These are phyloP conservation scores for Henricia sp. DNA, from an alignment of 53 echinoderm and acorn worm species.

Conservation along the genomic window DNA sequence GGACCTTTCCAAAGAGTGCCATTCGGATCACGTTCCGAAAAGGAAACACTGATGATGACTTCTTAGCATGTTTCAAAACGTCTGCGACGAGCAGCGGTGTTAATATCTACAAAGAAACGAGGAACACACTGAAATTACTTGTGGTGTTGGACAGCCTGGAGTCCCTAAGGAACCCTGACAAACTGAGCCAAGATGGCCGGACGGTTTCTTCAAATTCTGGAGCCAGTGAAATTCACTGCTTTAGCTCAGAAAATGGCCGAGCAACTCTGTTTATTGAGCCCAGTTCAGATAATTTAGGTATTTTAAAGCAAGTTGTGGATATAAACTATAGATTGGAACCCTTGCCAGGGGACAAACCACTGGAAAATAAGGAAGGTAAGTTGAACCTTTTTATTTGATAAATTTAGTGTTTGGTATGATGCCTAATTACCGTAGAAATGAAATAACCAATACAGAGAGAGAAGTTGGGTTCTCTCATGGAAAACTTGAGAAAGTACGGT, in stretches of 20 bases:
- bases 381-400: neutral
- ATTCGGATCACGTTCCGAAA: conserved; percentile 79
- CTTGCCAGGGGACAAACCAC: conserved; percentile 47
- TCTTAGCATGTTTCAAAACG: conserved; percentile 75
- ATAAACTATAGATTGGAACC: conserved; percentile 83
- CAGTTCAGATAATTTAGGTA: conserved; percentile 58
- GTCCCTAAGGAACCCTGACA: neutral
- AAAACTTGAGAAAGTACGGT: too few species aligned
- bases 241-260: conserved; percentile 78
- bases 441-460: too few species aligned
- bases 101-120: conserved; percentile 75
- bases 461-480: too few species aligned
- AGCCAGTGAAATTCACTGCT: conserved; percentile 75
- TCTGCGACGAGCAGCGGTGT: conserved; percentile 71
- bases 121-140: conserved; percentile 50
- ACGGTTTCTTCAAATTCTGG: conserved; percentile 46
- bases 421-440: too few species aligned
- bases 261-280: conserved; percentile 83
- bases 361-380: conserved; percentile 51
- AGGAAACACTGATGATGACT: conserved; percentile 66
- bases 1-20: conserved; percentile 77
- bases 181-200: neutral
- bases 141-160: conserved; percentile 55
- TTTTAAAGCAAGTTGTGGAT: conserved; percentile 62
- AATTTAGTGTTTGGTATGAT: too few species aligned